These are phyloP conservation scores for Catharus minimus DNA, from an alignment of 2,113 vertebrate genomes.

Conservation along the genomic window DNA sequence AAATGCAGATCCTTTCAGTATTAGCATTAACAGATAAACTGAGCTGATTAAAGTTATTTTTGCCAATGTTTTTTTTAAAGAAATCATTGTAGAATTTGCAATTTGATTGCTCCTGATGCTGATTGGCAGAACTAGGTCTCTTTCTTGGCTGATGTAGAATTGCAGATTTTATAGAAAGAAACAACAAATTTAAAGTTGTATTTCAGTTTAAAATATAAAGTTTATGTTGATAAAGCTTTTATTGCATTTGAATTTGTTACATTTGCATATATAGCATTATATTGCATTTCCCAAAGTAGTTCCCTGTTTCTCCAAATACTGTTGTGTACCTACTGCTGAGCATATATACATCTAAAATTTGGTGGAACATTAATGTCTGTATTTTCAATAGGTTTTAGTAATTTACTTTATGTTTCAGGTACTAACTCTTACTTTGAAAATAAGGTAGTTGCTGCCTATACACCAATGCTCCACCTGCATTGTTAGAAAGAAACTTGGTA, in stretches of 20 bases:
- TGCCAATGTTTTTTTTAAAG: neutral
- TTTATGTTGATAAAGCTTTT: neutral
- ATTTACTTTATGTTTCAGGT: neutral
- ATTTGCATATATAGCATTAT: neutral
- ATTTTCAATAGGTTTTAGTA: neutral
- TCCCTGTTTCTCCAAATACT: neutral
- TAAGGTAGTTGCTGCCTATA: neutral
- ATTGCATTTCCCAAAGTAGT: neutral
- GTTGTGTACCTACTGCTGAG: neutral
- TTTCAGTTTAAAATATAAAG: neutral
- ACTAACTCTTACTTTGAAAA: neutral
- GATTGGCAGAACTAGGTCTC: conserved; percentile 4
- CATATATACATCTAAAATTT: neutral
- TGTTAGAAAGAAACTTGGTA: neutral
- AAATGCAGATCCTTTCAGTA: neutral
- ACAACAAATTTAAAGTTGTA: neutral
- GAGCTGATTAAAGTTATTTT: conserved; percentile 17
- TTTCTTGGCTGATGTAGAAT: neutral
- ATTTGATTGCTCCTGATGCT: neutral
- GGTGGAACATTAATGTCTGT: neutral
- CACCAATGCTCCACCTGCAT: neutral
- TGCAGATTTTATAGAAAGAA: conserved; percentile 2
- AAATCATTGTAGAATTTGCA: neutral
- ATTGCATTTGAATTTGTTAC: neutral
- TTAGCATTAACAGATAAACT: conserved; percentile 14